These are phyloP conservation scores for Lepidocyrtoides sp. DNA, from an alignment of 2,888 invertebrate species.

Conservation along the genomic window DNA sequence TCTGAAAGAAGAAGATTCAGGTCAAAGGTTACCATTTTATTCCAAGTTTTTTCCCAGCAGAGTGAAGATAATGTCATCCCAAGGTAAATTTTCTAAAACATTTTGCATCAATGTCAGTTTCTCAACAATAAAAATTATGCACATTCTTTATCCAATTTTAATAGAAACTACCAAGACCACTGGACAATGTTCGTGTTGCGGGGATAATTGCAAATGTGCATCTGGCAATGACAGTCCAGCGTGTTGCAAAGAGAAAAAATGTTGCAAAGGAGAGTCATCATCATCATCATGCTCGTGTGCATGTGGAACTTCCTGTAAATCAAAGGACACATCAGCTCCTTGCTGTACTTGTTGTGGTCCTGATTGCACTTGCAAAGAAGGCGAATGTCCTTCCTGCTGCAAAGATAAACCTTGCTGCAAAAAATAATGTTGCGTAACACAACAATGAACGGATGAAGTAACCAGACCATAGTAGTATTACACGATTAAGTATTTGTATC, in stretches of 20 bases:
- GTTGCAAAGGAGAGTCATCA: constrained; percentile 30
- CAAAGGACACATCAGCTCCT: background rate
- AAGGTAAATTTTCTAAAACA: background rate
- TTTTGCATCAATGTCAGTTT: background rate
- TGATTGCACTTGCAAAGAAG: constrained; percentile 48
- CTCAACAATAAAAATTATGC: no score
- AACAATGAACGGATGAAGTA: no score
- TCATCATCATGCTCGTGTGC: background rate
- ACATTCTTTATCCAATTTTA: no score
- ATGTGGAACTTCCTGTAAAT: constrained; percentile 7
- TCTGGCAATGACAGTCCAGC: background rate
- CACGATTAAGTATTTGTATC: no score
- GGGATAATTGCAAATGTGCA: constrained; percentile 50
- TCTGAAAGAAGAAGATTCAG: no score
- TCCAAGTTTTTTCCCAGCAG: no score
- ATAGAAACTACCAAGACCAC: background rate
- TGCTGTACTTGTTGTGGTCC: constrained; percentile 62
- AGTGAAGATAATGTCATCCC: no score
- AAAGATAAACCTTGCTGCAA: constrained; percentile 50
- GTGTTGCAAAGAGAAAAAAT: constrained; percentile 48
- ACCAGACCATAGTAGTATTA: no score
- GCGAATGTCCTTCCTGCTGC: constrained; percentile 30
- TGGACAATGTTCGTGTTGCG: constrained; percentile 38
- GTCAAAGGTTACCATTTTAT: no score
- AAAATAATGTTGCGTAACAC: background rate